Conservation (phyloP, 2,797 vertebrate genomes). For the Hydrophis major region DNA sequence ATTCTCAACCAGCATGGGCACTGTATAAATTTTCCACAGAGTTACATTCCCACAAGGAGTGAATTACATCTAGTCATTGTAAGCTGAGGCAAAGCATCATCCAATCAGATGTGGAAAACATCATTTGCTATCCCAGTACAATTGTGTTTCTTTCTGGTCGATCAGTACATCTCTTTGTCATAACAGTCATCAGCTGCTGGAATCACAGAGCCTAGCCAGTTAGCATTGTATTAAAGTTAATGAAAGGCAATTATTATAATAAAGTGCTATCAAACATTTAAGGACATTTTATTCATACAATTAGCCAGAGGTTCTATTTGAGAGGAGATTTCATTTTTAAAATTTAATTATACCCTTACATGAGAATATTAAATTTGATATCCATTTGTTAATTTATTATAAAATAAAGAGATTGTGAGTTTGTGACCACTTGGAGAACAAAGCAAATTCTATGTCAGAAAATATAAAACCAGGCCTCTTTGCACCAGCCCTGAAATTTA, state of each 20-base stretch:
- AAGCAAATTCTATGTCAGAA: background rate
- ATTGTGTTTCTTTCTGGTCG: background rate
- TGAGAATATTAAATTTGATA: constrained; percentile 48
- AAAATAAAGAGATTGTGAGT: constrained; percentile 45
- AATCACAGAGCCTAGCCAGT: background rate
- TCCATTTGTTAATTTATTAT: constrained; percentile 51
- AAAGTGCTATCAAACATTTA: constrained; percentile 54
- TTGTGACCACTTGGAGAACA: constrained; percentile 37
- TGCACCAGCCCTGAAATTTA: background rate
- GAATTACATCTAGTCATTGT: background rate
- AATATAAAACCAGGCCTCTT: background rate
- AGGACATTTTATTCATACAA: constrained; percentile 46
- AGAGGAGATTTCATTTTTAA: constrained; percentile 45
- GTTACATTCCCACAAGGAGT: background rate
- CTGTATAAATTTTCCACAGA: background rate
- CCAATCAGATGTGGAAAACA: background rate
- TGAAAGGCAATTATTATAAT: constrained; percentile 52
- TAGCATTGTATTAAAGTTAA: constrained; percentile 46
- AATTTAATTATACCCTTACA: constrained; percentile 44
- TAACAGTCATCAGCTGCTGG: fast-evolving
- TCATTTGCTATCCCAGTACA: background rate
- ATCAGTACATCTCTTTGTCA: background rate
- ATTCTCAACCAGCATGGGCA: background rate
- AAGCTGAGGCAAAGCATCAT: background rate
- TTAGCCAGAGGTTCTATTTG: constrained; percentile 43